Evolutionary conservation across 2,113 vertebrate genomes (phyloP), one percentile per base, ranked within the genome.

Genomic region (Varanus salvator): DNA sequence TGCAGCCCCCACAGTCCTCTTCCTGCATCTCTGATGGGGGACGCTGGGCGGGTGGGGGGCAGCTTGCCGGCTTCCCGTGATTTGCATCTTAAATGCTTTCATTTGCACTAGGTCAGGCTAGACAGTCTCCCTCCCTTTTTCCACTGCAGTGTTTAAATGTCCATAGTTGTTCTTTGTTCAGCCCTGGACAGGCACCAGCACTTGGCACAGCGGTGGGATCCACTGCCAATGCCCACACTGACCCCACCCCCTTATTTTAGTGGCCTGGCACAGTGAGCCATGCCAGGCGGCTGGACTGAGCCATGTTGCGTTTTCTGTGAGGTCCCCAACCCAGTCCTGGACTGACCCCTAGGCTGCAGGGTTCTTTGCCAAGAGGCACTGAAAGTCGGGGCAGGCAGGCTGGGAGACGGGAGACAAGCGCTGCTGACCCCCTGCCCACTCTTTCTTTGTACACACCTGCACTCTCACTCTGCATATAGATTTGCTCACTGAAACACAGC

Each of bases 261-360:
- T 84, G 83, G 15, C 25, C 44, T 68, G 44, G 38, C 44, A 44
- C 38, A 44, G 38, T 44, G 38, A 44, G 38, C 38, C 38, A 69
- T 12, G 82, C 38, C 82, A 29, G 66, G 81, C 23, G 25, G 19
- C 27, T 85, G 31, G 23, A 34, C 74, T 6, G 14, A 34, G 11
- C 11, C 6, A 6, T n/a, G 31, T n/a, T 9, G 3, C 4, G n/a
- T 64, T 64, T 64, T 19, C 71, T 25, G 27, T 1, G 27, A 27
- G 25, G 3, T 2, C 66, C 25, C 66, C 25, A 14, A 69, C 6
- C 66, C 66, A 6, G 25, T 6, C 0, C 0, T 34, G 38, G 64
- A 44, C 84, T 64, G 82, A 12, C 50, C 92, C 87, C 44, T 92
- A 90, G 92, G 91, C 92, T 90, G 84, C 93, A 71, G 86, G 14